These are phyloP conservation scores for Ctenochaetus hawaiiensis DNA, from an alignment of 2,797 vertebrate species.

Conservation along the genomic window DNA sequence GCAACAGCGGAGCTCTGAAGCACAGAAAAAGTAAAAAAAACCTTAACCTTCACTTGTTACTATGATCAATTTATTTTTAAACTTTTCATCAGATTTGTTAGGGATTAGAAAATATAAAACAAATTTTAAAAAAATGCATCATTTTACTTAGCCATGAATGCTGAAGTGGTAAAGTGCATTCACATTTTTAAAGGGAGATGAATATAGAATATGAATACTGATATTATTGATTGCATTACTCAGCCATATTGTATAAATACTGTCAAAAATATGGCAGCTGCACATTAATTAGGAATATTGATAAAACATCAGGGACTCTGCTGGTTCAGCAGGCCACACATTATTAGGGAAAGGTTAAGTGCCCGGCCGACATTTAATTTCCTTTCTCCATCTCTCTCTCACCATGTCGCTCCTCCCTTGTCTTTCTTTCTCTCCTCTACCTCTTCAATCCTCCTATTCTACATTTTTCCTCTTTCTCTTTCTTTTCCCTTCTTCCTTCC, in stretches of 20 bases:
- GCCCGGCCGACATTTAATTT: slow-evolving; percentile 80
- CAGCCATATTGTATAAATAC: slow-evolving; percentile 76
- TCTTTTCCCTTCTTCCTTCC: slow-evolving; percentile 10
- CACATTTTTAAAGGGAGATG: slow-evolving; percentile 43
- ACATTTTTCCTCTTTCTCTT: slow-evolving; percentile 7
- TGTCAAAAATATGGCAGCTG: slow-evolving; percentile 78
- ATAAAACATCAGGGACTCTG: slow-evolving; percentile 80
- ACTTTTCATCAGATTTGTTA: too few relatives aligned
- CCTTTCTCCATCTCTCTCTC: slow-evolving; percentile 53
- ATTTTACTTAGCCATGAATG: slow-evolving; percentile 3
- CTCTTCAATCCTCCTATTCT: slow-evolving; percentile 5
- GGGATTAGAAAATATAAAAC: too few relatives aligned
- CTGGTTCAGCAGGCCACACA: slow-evolving; percentile 83
- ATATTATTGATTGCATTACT: slow-evolving; percentile 76
- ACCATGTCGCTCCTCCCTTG: slow-evolving; percentile 19
- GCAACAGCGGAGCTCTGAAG: background rate
- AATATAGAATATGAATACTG: slow-evolving; percentile 60
- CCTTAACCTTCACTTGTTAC: too few relatives aligned
- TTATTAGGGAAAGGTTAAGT: slow-evolving; percentile 86
- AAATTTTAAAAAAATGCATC: background rate
- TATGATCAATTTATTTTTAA: too few relatives aligned
- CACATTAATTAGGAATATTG: slow-evolving; percentile 84
- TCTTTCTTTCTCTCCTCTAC: slow-evolving; percentile 21
- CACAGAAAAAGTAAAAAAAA: background rate
- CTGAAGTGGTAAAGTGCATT: slow-evolving; percentile 23